Evolutionary conservation across 2,113 vertebrate species (phyloP), one percentile per base, ranked within the genome.

Genomic region (Hippolais icterina): DNA sequence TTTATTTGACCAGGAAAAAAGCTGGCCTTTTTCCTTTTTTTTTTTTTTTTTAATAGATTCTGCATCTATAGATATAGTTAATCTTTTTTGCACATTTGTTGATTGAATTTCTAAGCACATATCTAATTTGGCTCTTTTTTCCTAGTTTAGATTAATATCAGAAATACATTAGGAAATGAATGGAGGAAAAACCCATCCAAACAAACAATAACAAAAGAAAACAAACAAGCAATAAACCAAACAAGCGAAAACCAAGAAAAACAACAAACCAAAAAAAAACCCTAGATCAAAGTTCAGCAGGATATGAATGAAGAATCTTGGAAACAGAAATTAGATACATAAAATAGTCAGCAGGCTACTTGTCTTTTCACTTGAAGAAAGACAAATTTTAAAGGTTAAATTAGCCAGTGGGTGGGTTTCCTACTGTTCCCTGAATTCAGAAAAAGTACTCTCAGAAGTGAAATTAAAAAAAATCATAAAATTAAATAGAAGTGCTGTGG

Each of bases 391-490:
- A 93, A 70, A 87, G 56, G 88, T 92, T 90, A 86, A 88, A 83
- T 93, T 90, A 91, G 59, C 24, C 7, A 2, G 33, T 92, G 60
- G 68, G 71, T 68, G 79, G 42, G 33, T 87, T 96, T 94, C 72
- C 90, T 92, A 92, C 79, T 86, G 88, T 60, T 96, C 60, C 52
- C 41, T 89, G 44, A 86, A 89, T 90, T 92, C 56, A 81, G 18
- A 1, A 88, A 64, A 93, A 95, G 33, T 77, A 92, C 8, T 88
- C 94, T 96, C 92, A 75, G n/a, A 90, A 95, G 83, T 53, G 52
- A 93, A 93, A 94, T 96, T 96, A 50, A 79, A 93, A 83, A 76
- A 87, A 54, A 76, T 66, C 46, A 92, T 91, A 92, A 92, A 95
- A 89, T 86, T 31, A 77, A 96, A 90, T 74, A 81, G 94, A 93